These are phyloP conservation scores for Rhinichthys klamathensis DNA, from an alignment of 2,113 vertebrate species.

Conservation along the genomic window DNA sequence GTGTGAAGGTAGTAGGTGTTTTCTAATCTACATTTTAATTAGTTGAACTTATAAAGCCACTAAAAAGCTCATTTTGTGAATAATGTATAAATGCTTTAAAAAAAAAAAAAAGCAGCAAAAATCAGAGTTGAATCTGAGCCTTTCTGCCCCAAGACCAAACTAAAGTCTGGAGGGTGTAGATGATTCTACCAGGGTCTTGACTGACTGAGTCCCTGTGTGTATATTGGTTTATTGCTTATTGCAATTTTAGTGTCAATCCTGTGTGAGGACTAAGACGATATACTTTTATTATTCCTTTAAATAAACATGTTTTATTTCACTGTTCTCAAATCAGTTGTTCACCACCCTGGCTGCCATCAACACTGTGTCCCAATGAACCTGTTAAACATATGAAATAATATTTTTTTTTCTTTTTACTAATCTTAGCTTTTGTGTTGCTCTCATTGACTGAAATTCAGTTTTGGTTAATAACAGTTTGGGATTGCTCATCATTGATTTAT, in stretches of 20 bases:
- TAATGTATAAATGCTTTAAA: constrained; percentile 77
- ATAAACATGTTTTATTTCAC: constrained; percentile 45
- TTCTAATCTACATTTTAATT: constrained; percentile 61
- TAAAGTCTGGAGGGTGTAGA: constrained; percentile 59
- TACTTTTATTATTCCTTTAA: constrained; percentile 52
- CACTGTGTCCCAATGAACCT: constrained; percentile 54
- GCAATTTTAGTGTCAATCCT: constrained; percentile 39
- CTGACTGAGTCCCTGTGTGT: constrained; percentile 69
- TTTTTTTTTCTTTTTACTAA: constrained; percentile 72
- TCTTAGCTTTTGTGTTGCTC: constrained; percentile 67
- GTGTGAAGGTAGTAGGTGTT: constrained; percentile 75
- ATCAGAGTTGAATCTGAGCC: constrained; percentile 72
- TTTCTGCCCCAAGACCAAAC: constrained; percentile 64
- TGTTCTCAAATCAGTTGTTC: constrained; percentile 50
- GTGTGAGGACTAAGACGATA: constrained; percentile 1
- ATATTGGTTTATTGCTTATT: constrained; percentile 66
- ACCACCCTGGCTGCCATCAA: constrained; percentile 60
- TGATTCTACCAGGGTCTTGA: constrained; percentile 54
- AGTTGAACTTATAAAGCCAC: constrained; percentile 76
- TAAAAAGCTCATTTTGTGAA: constrained; percentile 78
- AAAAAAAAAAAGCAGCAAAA: constrained; percentile 56
- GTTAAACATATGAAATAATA: constrained; percentile 58
- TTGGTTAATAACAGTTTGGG: constrained; percentile 70
- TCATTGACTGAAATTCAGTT: constrained; percentile 80
- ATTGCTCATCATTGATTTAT: constrained; percentile 55